Evolutionary conservation across 1,140 invertebrate genomes (phyloP), one percentile per base, ranked within the genome.

Genomic region (Diabrotica virgifera): DNA sequence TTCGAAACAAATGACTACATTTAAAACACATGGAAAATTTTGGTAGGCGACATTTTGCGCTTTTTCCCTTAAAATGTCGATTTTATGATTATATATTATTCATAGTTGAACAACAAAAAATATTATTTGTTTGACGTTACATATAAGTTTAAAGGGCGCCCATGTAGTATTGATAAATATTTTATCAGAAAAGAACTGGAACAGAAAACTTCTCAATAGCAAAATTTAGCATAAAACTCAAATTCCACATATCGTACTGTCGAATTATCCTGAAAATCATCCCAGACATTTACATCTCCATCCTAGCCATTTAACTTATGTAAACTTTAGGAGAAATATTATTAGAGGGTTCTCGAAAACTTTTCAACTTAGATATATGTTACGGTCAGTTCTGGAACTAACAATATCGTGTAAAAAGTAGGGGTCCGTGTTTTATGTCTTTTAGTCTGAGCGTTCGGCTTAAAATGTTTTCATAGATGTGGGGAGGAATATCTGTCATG

Each of bases 271-370:
- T 57, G 24, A 36, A 37, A 57, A 57, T 57, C 37, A 12, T 7
- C 5, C 8, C 6, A 12, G 55, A 57, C 55, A 8, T 9, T 57
- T 6, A 57, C 55, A 57, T 57, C 36, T 57, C 55, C n/a, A 57
- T 11, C 55, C 55, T 36, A 12, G 12, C 9, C 24, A 36, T 57
- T 57, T 57, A 57, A 40, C 55, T 57, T 57, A 57, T 57, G 55
- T 57, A 57, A 57, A 57, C 24, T 57, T 57, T 57, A 57, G 35
- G 55, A 57, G 24, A 57, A 57, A 57, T 57, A 57, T 36, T 57
- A 37, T 36, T 57, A 57, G 10, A 37, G 12, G 37, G 12, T 36
- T 6, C 36, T 37, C 8, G 24, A 5, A 57, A 57, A 37, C 24
- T 57, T 57, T 57, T 57, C 55, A 37, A 57, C 55, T 57, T 37